Conservation (phyloP, 1,140 invertebrate species). For the Drosophila varians region DNA sequence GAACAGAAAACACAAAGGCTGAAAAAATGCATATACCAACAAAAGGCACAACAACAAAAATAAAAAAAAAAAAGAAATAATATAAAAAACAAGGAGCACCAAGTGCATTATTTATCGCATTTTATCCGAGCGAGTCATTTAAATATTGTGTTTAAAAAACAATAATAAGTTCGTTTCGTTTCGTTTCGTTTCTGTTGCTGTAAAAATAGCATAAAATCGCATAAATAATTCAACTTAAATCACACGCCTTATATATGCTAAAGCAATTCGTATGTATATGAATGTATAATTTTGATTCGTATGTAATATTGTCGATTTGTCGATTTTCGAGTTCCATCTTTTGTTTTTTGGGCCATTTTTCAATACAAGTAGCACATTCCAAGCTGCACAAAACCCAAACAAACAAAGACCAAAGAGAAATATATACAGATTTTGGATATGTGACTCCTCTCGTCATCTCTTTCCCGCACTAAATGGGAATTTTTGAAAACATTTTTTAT, state of each 20-base stretch:
- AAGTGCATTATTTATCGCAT: constrained; percentile 73
- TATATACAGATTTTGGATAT: constrained; percentile 7
- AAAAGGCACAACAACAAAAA: constrained; percentile 6
- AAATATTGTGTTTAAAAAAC: constrained; percentile 73
- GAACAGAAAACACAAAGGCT: constrained; percentile 7
- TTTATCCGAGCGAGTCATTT: constrained; percentile 68
- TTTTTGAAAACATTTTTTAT: constrained; percentile 63
- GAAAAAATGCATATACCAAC: not conserved
- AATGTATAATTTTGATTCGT: constrained; percentile 8
- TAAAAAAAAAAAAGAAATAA: not conserved
- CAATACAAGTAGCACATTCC: constrained; percentile 79
- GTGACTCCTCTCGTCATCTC: not conserved
- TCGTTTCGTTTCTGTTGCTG: constrained; percentile 19
- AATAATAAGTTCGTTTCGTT: constrained; percentile 43
- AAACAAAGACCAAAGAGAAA: not conserved
- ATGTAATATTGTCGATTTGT: constrained; percentile 39
- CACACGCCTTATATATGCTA: constrained; percentile 59
- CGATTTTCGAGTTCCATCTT: constrained; percentile 46
- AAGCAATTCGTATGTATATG: constrained; percentile 26
- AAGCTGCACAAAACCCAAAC: constrained; percentile 31
- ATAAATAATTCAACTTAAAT: constrained; percentile 77
- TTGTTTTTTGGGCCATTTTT: constrained; percentile 70
- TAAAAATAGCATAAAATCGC: constrained; percentile 65
- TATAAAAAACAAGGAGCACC: not conserved
- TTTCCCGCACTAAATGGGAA: constrained; percentile 31